Base-by-base conservation (phyloP, 2,113 vertebrate species). In the Hiodon tergisus region DNA sequence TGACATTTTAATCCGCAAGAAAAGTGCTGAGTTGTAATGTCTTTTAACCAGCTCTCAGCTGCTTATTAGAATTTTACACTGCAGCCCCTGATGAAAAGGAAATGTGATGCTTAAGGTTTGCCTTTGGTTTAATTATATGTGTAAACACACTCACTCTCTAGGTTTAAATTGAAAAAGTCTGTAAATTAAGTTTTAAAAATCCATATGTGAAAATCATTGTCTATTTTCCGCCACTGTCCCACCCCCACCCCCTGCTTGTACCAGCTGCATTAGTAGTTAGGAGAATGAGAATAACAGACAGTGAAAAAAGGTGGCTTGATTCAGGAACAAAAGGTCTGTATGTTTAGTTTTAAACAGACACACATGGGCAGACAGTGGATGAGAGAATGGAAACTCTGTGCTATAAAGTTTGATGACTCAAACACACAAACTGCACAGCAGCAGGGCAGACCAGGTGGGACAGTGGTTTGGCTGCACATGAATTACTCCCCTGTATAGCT, bases 381-480 rank as follows among this genome's bases (percentile, higher is more conserved):
- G 74, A 76, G 48, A 54, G 47, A 76, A 70, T 70, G 74, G 67
- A 62, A 76, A 76, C 61, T 72, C 47, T 72, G 71, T 48, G 54
- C 60, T 16, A 54, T 17, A 47, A 76, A 69, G 9, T 8, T 31
- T 8, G 2, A 7, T 76, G 74, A 76, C 67, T 76, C 67, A 70
- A 8, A 70, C 9, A 6, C 13, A n/a, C 46, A 11, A 48, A 16
- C 58, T 70, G 53, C 74, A n/a, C 48, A 52, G n/a, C 67, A 70
- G 67, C 54, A 50, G 8, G 31, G 57, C n/a, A 76, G 53, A 70
- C 58, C 57, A 69, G 67, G 59, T 46, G 50, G 10, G 47, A 31
- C n/a, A 48, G 55, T 31, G 9, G 46, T 59, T 61, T 46, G 48
- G 57, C 2, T 58, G 53, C 47, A 61, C 2, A 11, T 11, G 3